These are phyloP conservation scores for Platysternon megacephalum DNA, from an alignment of 2,113 vertebrate species.

Conservation along the genomic window DNA sequence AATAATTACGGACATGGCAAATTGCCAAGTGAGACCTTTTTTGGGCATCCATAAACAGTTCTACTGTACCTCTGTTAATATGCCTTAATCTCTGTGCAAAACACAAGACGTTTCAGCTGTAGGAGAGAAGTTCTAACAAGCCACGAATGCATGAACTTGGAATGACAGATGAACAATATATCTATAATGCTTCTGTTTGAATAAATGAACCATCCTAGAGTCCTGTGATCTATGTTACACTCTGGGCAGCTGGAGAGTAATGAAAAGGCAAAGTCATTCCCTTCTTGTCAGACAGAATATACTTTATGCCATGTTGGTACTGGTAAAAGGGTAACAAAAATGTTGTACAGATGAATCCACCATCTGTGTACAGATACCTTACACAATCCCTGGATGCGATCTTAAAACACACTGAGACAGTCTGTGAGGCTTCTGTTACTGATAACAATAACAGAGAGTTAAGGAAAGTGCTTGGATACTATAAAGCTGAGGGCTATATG, in stretches of 20 bases:
- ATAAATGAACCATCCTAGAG: not conserved
- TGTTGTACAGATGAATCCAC: not conserved
- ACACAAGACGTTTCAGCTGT: not conserved
- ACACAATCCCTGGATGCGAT: not conserved
- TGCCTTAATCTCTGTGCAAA: slow-evolving; percentile 10
- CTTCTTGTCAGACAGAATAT: slow-evolving; percentile 43
- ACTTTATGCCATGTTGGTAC: slow-evolving; percentile 10
- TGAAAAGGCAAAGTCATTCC: slow-evolving; percentile 50
- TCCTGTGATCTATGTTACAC: slow-evolving; percentile 21
- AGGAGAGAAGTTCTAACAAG: not conserved
- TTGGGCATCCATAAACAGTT: not conserved
- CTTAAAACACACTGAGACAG: not conserved
- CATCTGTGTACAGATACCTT: not conserved
- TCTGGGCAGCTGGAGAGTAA: slow-evolving; percentile 30
- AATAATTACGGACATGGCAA: not conserved
- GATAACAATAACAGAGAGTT: not conserved
- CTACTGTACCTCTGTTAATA: not conserved
- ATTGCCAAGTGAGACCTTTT: not conserved
- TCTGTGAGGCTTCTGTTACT: not conserved
- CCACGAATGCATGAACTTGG: not conserved
- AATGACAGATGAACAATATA: not conserved
- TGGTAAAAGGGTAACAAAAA: slow-evolving; percentile 15
- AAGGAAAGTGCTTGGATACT: not conserved
- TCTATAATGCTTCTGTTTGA: slow-evolving; percentile 16
- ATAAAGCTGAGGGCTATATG: not conserved